Percentiles rank a stretch among this genome's conserved stretches.
Conservation (phyloP, 2,888 invertebrate species). For the Euclidia mi region DNA sequence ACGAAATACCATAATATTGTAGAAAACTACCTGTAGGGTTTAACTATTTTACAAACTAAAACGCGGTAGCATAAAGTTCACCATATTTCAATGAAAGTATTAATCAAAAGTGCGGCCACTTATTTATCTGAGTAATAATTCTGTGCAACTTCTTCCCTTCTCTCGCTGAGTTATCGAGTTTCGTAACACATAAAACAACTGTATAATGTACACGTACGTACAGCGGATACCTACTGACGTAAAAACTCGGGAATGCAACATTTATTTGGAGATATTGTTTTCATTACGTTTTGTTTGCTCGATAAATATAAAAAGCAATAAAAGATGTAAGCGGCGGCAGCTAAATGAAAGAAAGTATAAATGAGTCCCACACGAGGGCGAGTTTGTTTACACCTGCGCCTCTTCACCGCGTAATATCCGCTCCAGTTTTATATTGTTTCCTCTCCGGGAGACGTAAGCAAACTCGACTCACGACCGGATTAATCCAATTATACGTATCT, state of each 20-base stretch:
- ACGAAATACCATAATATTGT: conserved; percentile 3
- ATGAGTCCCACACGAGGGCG: conserved; percentile 70
- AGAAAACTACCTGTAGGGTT: neutral
- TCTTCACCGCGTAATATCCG: conserved; percentile 86
- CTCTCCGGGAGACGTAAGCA: conserved; percentile 80
- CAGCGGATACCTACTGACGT: conserved; percentile 47
- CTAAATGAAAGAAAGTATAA: conserved; percentile 79
- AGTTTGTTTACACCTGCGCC: conserved; percentile 81
- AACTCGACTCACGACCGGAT: conserved; percentile 78
- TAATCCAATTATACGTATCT: conserved; percentile 82
- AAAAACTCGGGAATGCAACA: conserved; percentile 50
- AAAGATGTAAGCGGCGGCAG: conserved; percentile 56
- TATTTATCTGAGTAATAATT: conserved; percentile 46
- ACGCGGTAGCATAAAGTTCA: neutral
- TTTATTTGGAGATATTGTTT: conserved; percentile 59
- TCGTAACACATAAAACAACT: conserved; percentile 55
- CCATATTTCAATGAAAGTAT: conserved; percentile 36
- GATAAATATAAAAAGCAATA: conserved; percentile 55
- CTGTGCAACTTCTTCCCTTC: conserved; percentile 39
- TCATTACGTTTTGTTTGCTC: conserved; percentile 57
- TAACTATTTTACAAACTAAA: neutral
- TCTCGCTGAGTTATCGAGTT: conserved; percentile 50
- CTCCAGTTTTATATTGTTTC: conserved; percentile 83
- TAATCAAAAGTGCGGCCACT: conserved; percentile 26
- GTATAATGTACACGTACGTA: conserved; percentile 31